Conservation (phyloP, 2,797 vertebrate species). For the Melanotaenia trifasciata region DNA sequence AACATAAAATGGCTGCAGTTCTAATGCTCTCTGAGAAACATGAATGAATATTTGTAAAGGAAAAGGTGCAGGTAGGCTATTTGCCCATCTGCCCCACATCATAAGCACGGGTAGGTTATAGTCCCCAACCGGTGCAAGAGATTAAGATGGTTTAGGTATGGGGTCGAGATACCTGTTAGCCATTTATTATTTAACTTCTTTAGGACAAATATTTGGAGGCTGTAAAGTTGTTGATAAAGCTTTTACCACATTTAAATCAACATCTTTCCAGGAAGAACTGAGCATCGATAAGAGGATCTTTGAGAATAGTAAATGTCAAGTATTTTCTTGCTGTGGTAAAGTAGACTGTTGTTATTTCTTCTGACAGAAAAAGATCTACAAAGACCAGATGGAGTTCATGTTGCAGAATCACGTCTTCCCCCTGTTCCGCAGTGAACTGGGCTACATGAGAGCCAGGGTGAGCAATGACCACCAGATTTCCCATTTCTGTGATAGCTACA, state of each 20-base stretch:
- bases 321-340: background rate
- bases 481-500: background rate
- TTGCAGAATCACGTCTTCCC: constrained; percentile 98
- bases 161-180: background rate
- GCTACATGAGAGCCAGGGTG: constrained; percentile 99
- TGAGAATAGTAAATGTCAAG: background rate
- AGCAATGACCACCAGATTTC: constrained; percentile 48
- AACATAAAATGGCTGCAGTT: background rate
- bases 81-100: background rate
- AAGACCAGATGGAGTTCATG: constrained; percentile 99
- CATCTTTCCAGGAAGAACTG: background rate
- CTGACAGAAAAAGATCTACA: constrained; percentile 97
- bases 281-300: background rate
- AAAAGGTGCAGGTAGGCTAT: background rate
- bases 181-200: no score
- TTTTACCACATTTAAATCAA: background rate
- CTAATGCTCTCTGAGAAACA: background rate
- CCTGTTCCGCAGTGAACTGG: constrained; percentile 95
- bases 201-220: background rate
- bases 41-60: background rate
- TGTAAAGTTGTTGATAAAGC: background rate
- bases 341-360: background rate
- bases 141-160: background rate
- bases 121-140: background rate
- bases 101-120: background rate